Evolutionary conservation across 2,888 invertebrate species (phyloP), one percentile per base, ranked within the genome.

Genomic region (Papilio elwesi): DNA sequence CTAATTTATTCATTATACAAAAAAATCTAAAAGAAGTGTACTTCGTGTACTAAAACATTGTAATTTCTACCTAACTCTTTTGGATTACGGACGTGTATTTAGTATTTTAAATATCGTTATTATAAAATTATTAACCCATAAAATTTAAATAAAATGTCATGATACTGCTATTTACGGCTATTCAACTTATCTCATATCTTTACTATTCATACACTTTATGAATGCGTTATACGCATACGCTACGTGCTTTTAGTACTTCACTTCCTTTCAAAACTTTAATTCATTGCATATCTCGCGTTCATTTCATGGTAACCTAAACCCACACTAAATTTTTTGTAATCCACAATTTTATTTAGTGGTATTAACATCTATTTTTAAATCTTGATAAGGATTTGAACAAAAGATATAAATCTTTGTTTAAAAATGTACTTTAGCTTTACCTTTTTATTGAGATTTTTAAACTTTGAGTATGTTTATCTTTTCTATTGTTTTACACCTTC

Each of bases 231-330:
- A 43, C 43, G 43, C 52, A 52, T 52, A 65, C n/a, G 36, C 51
- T n/a, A n/a, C n/a, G 15, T 49, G 36, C 36, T 36, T 6, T 53
- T 12, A 12, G 36, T 49, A 65, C 65, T 65, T 65, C 65, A 65
- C 65, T 26, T 51, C 49, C 65, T 65, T 67, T 67, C 48, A 68
- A 68, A 67, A 68, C 57, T 13, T 48, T 68, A 68, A 68, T 68
- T 47, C 68, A 15, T 55, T 55, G 26, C 55, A 48, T 26, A 53
- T 57, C 47, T 57, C 68, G 47, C 16, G 55, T 57, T 68, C 53
- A 68, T 68, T 43, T 68, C 51, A 26, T 65, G 51, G 51, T 68
- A 55, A 38, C 16, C 57, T 55, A 68, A 55, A 68, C 57, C 48
- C 48, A 13, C 26, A 26, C 47, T 15, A 7, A 62, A 53, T 16